These are phyloP conservation scores for Drosophila affinis DNA, from an alignment of 2,888 invertebrate genomes.

Conservation along the genomic window DNA sequence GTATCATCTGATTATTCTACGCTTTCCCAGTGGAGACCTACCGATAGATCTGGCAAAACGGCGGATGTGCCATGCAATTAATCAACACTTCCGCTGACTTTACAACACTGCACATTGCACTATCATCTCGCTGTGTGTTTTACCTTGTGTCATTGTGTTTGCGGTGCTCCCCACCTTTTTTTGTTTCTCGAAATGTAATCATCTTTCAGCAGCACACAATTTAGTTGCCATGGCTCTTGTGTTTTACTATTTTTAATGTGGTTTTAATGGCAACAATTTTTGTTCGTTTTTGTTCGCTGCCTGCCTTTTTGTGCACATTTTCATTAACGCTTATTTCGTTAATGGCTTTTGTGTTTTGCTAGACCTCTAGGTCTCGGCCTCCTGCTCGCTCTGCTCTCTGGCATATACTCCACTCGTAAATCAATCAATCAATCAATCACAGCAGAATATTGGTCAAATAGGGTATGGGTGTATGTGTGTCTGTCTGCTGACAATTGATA, in stretches of 20 bases:
- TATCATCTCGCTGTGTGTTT: conserved; percentile 25
- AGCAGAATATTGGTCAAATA: conserved; percentile 16
- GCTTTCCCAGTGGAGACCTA: neutral
- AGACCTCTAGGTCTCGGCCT: conserved; percentile 2
- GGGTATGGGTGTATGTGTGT: neutral
- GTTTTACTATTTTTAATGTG: conserved; percentile 61
- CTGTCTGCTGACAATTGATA: neutral
- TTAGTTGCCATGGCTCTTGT: conserved; percentile 44
- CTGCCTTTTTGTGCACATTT: conserved; percentile 27
- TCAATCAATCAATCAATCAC: conserved; percentile 21
- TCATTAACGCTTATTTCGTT: conserved; percentile 43
- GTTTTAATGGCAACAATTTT: conserved; percentile 62
- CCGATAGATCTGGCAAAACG: conserved; percentile 5
- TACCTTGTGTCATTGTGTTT: conserved; percentile 37
- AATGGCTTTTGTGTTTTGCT: conserved; percentile 26
- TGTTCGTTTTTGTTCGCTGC: conserved; percentile 38
- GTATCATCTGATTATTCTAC: neutral
- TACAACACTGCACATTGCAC: conserved; percentile 36
- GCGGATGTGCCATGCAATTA: conserved; percentile 36
- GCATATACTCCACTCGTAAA: conserved; percentile 14
- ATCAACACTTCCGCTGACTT: conserved; percentile 36
- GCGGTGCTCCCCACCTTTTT: conserved; percentile 1
- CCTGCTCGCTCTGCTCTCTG: neutral
- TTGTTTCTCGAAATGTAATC: conserved; percentile 37
- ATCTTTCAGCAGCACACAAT: conserved; percentile 28